Evolutionary conservation across 2,113 vertebrate species (phyloP).

Genomic region (Pampusana beccarii): DNA sequence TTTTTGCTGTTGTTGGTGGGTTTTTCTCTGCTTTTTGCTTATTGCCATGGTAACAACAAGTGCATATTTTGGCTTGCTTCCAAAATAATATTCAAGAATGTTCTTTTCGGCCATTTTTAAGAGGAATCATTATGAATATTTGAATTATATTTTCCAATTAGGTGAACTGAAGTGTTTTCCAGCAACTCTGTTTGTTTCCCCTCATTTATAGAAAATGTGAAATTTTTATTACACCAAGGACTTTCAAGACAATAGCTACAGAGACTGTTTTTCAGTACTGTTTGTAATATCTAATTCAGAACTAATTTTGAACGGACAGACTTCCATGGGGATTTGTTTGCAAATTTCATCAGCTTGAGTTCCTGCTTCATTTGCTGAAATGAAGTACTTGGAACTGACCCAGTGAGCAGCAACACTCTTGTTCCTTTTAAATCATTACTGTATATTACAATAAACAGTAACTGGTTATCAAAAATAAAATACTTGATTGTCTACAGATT

Average conservation of each 20-base stretch:
- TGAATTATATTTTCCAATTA: conserved; percentile 74
- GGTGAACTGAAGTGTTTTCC: conserved; percentile 68
- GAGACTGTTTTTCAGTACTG: conserved; percentile 28
- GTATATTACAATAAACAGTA: conserved; percentile 20
- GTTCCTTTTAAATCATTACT: conserved; percentile 45
- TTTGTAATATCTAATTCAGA: conserved; percentile 65
- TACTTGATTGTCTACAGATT: conserved; percentile 38
- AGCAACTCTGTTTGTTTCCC: neutral
- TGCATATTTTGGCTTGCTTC: conserved; percentile 66
- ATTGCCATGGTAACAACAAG: conserved; percentile 75
- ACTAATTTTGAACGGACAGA: conserved; percentile 65
- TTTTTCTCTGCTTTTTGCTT: conserved; percentile 26
- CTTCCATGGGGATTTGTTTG: conserved; percentile 60
- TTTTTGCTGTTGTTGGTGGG: neutral
- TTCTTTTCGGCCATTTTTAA: conserved; percentile 50
- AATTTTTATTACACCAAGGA: conserved; percentile 69
- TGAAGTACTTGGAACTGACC: conserved; percentile 54
- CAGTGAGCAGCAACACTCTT: neutral
- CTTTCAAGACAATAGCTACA: conserved; percentile 57
- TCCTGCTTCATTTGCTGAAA: conserved; percentile 63
- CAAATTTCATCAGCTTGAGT: conserved; percentile 61
- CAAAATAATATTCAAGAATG: conserved; percentile 60
- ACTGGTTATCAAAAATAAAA: conserved; percentile 63
- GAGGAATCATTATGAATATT: conserved; percentile 69
- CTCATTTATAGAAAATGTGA: conserved; percentile 54